Conservation (phyloP, 2,888 invertebrate species). For the Caenorhabditis uteleia region DNA sequence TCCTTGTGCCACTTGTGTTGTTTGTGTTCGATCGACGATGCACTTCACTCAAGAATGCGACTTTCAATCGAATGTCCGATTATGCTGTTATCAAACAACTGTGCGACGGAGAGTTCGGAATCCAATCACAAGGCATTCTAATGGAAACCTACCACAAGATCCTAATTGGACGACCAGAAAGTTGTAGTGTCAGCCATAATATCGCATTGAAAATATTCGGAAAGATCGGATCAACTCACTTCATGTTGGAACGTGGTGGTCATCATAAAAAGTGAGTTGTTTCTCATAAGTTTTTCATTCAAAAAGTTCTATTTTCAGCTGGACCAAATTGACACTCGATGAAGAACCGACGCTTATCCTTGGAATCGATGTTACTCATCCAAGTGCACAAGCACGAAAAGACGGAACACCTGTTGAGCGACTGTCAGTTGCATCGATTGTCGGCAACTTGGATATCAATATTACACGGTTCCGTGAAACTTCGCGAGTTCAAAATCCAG, state of each 20-base stretch:
- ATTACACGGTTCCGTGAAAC: slow-evolving; percentile 49
- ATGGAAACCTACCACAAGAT: neutral
- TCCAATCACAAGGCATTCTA: slow-evolving; percentile 14
- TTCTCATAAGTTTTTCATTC: too few species aligned
- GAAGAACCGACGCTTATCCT: slow-evolving; percentile 77
- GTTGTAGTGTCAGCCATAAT: slow-evolving; percentile 10
- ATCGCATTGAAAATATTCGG: slow-evolving; percentile 30
- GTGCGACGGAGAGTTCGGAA: neutral
- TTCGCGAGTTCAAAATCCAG: neutral
- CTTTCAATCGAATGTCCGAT: slow-evolving; percentile 1
- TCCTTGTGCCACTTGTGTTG: slow-evolving; percentile 4
- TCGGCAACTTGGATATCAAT: slow-evolving; percentile 67
- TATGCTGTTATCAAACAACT: slow-evolving; percentile 10
- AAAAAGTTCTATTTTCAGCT: too few species aligned
- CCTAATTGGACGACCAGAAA: neutral
- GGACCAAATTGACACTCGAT: slow-evolving; percentile 32
- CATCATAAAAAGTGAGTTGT: neutral
- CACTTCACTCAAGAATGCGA: neutral
- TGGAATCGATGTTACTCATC: slow-evolving; percentile 91
- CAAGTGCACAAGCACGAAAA: slow-evolving; percentile 78
- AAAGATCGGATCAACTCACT: slow-evolving; percentile 31
- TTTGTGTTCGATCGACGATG: slow-evolving; percentile 3
- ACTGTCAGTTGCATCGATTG: slow-evolving; percentile 73
- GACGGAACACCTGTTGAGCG: slow-evolving; percentile 58
- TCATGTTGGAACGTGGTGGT: slow-evolving; percentile 1